These are phyloP conservation scores for Smutsia gigantea DNA, from an alignment of 2,797 vertebrate species.

Conservation along the genomic window DNA sequence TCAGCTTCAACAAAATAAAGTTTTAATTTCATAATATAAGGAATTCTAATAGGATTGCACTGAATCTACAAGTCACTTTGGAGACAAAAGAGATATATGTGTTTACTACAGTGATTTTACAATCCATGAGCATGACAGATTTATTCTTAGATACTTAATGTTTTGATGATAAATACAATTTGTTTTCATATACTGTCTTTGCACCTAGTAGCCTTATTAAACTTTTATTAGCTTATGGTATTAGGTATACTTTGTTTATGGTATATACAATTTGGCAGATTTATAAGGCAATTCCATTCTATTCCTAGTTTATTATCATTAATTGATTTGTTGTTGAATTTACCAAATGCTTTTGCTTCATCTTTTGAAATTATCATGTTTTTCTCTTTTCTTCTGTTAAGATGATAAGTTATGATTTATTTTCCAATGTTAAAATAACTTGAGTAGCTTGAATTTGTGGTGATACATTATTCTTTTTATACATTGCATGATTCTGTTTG, in stretches of 20 bases:
- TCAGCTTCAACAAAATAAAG: background rate
- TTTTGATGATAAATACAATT: background rate
- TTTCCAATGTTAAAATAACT: background rate
- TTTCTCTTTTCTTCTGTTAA: background rate
- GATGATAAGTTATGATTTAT: background rate
- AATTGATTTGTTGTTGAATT: background rate
- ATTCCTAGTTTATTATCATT: background rate
- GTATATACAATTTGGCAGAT: background rate
- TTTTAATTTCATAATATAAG: background rate
- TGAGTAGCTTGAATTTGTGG: background rate
- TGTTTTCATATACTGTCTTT: background rate
- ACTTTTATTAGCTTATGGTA: background rate
- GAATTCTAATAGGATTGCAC: background rate
- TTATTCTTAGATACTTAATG: constrained; percentile 14
- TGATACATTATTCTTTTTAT: background rate
- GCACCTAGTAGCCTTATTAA: background rate
- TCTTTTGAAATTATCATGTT: background rate
- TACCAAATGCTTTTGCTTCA: background rate
- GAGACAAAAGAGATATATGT: background rate
- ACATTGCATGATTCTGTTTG: background rate
- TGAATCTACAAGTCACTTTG: background rate
- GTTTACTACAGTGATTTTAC: background rate
- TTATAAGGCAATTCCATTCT: background rate
- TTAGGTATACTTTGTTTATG: background rate
- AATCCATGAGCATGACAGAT: background rate